A percentile compares a stretch with the other conserved stretches of the same genome.
Evolutionary conservation across 1,140 invertebrate genomes (phyloP).

Genomic region (Dolichoris vasculosae): DNA sequence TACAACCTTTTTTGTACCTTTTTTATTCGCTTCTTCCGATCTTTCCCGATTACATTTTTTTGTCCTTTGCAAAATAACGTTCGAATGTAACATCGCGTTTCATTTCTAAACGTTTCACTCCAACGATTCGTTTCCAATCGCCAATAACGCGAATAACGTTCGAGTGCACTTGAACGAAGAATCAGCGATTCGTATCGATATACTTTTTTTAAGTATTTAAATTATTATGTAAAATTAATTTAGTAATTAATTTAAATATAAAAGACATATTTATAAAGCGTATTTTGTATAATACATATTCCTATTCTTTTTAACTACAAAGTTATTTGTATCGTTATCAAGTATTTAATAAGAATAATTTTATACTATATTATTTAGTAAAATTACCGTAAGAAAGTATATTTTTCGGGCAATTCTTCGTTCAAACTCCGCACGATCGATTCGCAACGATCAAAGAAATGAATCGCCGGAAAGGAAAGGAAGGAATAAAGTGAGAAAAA

Average conservation of each 20-base stretch:
- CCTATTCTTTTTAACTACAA: background rate
- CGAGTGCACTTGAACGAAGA: constrained; percentile 42
- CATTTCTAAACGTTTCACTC: no score
- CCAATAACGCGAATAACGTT: background rate
- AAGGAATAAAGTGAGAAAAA: background rate
- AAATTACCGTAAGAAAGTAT: constrained; percentile 5
- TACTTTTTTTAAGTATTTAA: constrained; percentile 17
- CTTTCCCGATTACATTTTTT: background rate
- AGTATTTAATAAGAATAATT: constrained; percentile 30
- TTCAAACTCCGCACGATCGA: background rate
- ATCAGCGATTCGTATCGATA: constrained; percentile 31
- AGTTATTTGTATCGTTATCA: constrained; percentile 9
- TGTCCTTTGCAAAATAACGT: background rate
- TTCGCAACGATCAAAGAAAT: background rate
- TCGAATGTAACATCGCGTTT: constrained; percentile 32
- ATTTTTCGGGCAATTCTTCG: constrained; percentile 17
- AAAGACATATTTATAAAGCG: constrained; percentile 30
- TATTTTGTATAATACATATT: background rate
- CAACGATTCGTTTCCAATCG: background rate
- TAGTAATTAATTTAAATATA: constrained; percentile 39
- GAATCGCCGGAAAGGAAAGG: constrained; percentile 18
- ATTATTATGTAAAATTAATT: constrained; percentile 12
- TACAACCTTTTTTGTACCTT: constrained; percentile 26
- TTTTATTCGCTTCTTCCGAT: background rate
- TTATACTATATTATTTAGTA: background rate